Evolutionary conservation across 2,888 invertebrate species (phyloP).

Genomic region (Chymomyza fuscimana): DNA sequence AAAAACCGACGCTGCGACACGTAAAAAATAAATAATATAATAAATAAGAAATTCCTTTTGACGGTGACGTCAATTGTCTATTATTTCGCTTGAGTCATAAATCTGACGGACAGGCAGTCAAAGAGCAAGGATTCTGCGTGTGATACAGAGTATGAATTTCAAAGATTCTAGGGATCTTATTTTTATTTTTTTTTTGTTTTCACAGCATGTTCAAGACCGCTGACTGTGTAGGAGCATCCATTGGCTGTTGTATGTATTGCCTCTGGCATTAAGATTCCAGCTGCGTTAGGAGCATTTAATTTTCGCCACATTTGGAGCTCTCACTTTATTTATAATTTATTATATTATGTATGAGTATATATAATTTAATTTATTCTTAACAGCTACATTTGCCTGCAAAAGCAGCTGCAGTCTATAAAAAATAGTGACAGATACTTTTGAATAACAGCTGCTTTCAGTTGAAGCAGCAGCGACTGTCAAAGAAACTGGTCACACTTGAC

Average conservation of each 20-base stretch:
- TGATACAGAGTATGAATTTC: background rate
- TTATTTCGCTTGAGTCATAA: conserved; percentile 56
- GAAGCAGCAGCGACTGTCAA: too few relatives aligned
- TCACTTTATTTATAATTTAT: background rate
- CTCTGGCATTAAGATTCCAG: background rate
- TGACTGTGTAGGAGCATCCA: background rate
- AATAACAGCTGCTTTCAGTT: background rate
- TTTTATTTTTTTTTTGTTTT: background rate
- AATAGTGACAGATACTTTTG: background rate
- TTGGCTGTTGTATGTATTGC: background rate
- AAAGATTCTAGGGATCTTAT: background rate
- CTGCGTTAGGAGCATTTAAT: background rate
- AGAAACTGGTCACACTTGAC: too few relatives aligned
- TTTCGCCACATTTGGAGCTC: background rate
- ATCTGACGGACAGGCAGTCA: conserved; percentile 3
- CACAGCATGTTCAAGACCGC: background rate
- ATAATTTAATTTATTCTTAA: background rate
- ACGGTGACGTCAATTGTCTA: conserved; percentile 67
- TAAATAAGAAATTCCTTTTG: conserved; percentile 62
- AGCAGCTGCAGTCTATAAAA: background rate
- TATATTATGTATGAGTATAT: too few relatives aligned
- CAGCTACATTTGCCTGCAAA: background rate
- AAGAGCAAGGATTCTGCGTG: background rate
- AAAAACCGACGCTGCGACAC: conserved; percentile 16
- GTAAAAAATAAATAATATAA: conserved; percentile 55